phyloP scores from a whole-genome alignment of 2,797 vertebrate genomes.

The Arctocebus calabarensis region DNA sequence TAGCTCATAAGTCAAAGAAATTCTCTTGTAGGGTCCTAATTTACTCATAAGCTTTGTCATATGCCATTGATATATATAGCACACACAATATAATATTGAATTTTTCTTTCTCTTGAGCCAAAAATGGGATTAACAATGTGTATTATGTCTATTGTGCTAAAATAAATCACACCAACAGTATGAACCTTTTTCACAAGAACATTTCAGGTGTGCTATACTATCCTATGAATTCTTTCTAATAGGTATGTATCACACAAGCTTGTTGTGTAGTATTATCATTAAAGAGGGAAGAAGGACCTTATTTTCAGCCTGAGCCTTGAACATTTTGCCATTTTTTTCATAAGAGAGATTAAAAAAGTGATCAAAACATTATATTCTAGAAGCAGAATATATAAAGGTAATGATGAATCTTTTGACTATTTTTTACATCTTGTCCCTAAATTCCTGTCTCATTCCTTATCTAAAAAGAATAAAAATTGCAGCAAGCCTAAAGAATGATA shows the following conservation, averaged over 20 bases:
- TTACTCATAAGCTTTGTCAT: neutral
- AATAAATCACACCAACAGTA: neutral
- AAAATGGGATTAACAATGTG: neutral
- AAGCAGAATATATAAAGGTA: neutral
- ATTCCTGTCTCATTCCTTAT: neutral
- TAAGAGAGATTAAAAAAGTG: neutral
- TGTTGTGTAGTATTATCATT: neutral
- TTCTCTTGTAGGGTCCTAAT: neutral
- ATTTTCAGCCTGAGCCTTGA: neutral
- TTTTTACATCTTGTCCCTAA: neutral
- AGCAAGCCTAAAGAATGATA: neutral
- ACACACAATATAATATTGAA: neutral
- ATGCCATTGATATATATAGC: neutral
- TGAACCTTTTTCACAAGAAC: neutral
- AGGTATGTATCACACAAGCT: neutral
- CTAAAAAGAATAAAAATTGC: neutral
- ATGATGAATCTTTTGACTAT: neutral
- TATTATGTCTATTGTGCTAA: neutral
- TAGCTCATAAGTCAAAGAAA: neutral
- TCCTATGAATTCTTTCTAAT: neutral
- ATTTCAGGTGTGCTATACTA: neutral
- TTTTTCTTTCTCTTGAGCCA: neutral
- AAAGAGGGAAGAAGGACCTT: neutral
- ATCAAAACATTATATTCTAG: neutral
- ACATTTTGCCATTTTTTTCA: neutral